Base-by-base conservation (phyloP, 2,113 vertebrate species). In the Spilogale gracilis region DNA sequence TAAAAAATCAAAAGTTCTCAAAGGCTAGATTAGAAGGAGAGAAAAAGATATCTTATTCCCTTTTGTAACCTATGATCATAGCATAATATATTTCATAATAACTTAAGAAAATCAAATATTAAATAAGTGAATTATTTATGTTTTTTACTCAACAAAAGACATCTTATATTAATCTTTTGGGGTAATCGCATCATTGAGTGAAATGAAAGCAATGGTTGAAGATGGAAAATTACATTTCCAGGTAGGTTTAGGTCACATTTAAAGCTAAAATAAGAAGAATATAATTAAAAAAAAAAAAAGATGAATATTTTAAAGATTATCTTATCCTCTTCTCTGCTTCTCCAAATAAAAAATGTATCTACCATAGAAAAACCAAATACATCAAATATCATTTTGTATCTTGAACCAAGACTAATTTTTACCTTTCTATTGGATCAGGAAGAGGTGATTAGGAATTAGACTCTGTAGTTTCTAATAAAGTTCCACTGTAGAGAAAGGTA, bases 141-240 rank as follows among this genome's bases (percentile, higher is more conserved):
- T 89, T 91, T 74, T 63, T 87, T 25, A 94, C 14, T 80, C 67
- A 79, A 27, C 5, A 45, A 92, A 38, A 61, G 7, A 54, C n/a
- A 6, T 1, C 45, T 74, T 61, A 50, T 83, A 48, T 79, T 30
- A 89, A 74, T 4, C 38, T 78, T 56, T 60, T 73, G 5, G 32
- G 9, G 5, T 9, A 74, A 80, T 85, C 67, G 67, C 63, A 92
- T 25, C 50, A 84, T 54, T 61, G 4, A 96, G 67, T 56, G 50
- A 54, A 94, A 76, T 25, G 89, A 94, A 65, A 38, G 7, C 17
- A 80, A 80, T 61, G 23, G 1, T 58, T 91, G 30, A 3, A 43
- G n/a, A 17, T 81, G 21, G 45, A 69, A 95, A 93, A 60, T 74
- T 83, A 23, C 16, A 88, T 83, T 96, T 84, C 30, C n/a, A 93